Base-by-base conservation (phyloP, 2,797 vertebrate species). In the Garrulus glandarius region DNA sequence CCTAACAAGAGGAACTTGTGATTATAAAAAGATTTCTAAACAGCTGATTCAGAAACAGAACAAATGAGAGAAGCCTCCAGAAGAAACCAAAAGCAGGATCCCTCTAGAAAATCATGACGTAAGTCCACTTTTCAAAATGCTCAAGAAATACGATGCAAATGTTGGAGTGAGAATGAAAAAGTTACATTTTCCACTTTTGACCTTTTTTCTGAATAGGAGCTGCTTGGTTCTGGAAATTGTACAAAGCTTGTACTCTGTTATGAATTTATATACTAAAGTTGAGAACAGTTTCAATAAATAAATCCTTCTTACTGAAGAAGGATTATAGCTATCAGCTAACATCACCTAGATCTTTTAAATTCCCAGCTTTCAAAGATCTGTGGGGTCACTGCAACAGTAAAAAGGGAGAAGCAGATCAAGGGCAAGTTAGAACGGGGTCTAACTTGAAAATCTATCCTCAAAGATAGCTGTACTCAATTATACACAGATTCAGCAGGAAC, bases 121-220 rank as follows among this genome's bases (percentile, higher is more conserved):
- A 59, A 90, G 12, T 24, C 29, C n/a, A 21, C 44, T 59, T 49
- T 70, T 55, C 39, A 69, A 71, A 80, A 59, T 7, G 4, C 26
- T 83, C 19, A 83, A 84, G 37, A 82, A 87, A 49, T 52, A 77
- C 9, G 9, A 43, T 65, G 11, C 6, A 59, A 74, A 75, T 36
- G 6, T 53, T 7, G 1, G 15, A 5, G 10, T 4, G 10, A 2
- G 0, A 13, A 17, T 9, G 5, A 24, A 50, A 55, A 20, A 15
- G 3, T 11, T 10, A 44, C 44, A 84, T 68, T 55, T 68, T 55
- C 47, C 12, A 57, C 53, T 76, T 83, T 30, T 67, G 12, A 85
- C 43, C 21, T 83, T 53, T 52, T 65, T 72, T 74, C 64, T 84
- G 36, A 14, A 41, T 53, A 71, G 47, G 20, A 79, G 71, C 34